Percentiles rank a stretch among this genome's conserved stretches.
Evolutionary conservation across 2,888 invertebrate genomes (phyloP).

Genomic region (Drosophila neoperkinsi): DNA sequence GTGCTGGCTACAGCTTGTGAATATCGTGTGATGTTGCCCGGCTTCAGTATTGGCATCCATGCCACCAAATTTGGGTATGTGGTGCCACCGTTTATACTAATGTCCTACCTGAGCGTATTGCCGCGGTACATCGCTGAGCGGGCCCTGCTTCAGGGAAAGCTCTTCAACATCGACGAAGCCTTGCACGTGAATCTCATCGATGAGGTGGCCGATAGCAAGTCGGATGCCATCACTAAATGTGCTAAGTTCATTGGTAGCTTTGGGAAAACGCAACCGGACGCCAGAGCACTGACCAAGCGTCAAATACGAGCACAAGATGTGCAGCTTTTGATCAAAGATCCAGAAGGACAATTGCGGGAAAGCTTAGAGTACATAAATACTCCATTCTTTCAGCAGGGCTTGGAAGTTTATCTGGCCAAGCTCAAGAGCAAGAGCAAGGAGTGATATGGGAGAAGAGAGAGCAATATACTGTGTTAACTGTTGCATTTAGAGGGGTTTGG

Average conservation of each 20-base stretch:
- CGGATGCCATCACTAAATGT: constrained; percentile 89
- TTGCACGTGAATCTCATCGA: constrained; percentile 91
- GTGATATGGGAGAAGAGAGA: constrained; percentile 4
- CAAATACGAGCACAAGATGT: constrained; percentile 86
- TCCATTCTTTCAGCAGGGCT: constrained; percentile 88
- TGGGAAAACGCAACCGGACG: constrained; percentile 88
- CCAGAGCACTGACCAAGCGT: constrained; percentile 87
- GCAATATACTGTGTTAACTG: constrained; percentile 44
- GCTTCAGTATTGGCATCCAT: constrained; percentile 93
- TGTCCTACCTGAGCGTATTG: constrained; percentile 88
- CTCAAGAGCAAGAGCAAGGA: constrained; percentile 35
- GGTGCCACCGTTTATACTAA: constrained; percentile 91
- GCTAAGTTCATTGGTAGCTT: constrained; percentile 89
- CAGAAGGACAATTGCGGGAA: constrained; percentile 88
- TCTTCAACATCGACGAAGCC: constrained; percentile 92
- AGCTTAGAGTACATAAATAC: constrained; percentile 88
- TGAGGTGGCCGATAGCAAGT: constrained; percentile 89
- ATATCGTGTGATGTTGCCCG: constrained; percentile 93
- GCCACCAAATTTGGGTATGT: constrained; percentile 93
- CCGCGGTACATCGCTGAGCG: constrained; percentile 89
- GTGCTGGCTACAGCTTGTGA: constrained; percentile 92
- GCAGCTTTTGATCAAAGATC: constrained; percentile 87
- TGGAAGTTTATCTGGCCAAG: constrained; percentile 24
- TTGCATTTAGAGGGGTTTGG: constrained; percentile 29
- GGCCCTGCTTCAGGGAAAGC: constrained; percentile 90